Percentiles rank a stretch among this genome's conserved stretches.
These are phyloP conservation scores for Habroteleia sp. DNA, from an alignment of 2,888 invertebrate genomes.

Conservation along the genomic window DNA sequence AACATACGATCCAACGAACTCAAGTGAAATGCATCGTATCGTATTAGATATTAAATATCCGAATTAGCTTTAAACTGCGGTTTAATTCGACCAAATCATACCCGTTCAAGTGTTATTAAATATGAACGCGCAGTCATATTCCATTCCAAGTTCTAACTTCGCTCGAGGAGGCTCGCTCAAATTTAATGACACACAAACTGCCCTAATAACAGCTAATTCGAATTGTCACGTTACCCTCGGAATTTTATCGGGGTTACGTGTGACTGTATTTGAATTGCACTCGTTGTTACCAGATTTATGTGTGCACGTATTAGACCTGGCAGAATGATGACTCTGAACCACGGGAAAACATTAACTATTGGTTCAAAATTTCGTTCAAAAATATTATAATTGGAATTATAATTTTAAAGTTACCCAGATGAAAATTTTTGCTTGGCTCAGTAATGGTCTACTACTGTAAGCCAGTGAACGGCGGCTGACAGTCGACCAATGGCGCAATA, in stretches of 20 bases:
- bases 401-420: too few species aligned
- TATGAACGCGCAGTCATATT: conserved; percentile 7
- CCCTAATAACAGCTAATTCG: conserved; percentile 11
- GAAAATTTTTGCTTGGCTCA: too few species aligned
- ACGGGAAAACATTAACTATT: too few species aligned
- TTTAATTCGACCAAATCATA: conserved; percentile 18
- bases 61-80: conserved; percentile 13
- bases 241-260: conserved; percentile 17
- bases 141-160: conserved; percentile 8
- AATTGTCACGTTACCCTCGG: conserved; percentile 12
- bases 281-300: not conserved
- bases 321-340: not conserved
- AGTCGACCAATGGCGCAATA: too few species aligned
- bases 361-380: too few species aligned
- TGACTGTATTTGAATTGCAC: not conserved
- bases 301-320: not conserved
- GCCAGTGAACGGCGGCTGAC: too few species aligned
- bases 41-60: conserved; percentile 24
- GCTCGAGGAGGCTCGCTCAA: conserved; percentile 4
- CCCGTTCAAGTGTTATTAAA: conserved; percentile 15
- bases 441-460: too few species aligned
- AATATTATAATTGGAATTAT: too few species aligned
- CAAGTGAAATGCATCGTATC: conserved; percentile 7
- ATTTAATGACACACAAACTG: conserved; percentile 30
- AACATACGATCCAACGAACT: not conserved